Percentiles rank a stretch among this genome's conserved stretches.
These are phyloP conservation scores for Montipora cactus DNA, from an alignment of 64 coral and sea anemone genomes.

Conservation along the genomic window DNA sequence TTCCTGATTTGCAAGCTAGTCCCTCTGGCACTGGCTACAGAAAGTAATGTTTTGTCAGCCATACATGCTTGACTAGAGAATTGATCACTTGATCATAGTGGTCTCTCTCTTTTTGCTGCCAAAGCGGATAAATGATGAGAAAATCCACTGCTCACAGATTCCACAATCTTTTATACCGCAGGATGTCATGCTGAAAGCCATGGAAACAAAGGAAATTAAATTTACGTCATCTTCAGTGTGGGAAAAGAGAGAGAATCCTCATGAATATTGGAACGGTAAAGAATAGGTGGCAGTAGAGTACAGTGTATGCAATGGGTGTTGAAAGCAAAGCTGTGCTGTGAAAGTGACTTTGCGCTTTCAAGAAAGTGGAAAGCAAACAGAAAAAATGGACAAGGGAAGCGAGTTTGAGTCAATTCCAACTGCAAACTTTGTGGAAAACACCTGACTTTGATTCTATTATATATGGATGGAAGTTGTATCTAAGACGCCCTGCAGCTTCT, in stretches of 20 bases:
- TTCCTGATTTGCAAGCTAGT: no score
- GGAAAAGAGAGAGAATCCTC: conserved; percentile 90
- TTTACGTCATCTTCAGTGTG: conserved; percentile 85
- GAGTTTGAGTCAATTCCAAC: not conserved
- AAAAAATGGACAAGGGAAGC: not conserved
- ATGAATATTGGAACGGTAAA: conserved; percentile 68
- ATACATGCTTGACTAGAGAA: no score
- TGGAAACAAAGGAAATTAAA: conserved; percentile 74
- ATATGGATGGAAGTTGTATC: no score
- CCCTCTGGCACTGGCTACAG: no score
- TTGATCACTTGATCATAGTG: no score
- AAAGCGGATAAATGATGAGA: no score
- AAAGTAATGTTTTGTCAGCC: no score
- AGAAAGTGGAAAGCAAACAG: not conserved
- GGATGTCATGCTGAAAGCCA: conserved; percentile 59
- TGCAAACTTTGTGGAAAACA: not conserved
- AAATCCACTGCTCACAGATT: no score
- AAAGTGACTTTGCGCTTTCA: not conserved
- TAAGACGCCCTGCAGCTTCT: not conserved
- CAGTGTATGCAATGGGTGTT: not conserved
- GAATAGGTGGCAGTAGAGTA: not conserved
- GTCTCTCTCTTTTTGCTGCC: no score
- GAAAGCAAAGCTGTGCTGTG: not conserved
- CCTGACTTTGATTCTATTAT: not conserved
- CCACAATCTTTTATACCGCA: not conserved